Conservation (phyloP, 2,888 invertebrate species). For the Aphelenchoides bicaudatus region DNA sequence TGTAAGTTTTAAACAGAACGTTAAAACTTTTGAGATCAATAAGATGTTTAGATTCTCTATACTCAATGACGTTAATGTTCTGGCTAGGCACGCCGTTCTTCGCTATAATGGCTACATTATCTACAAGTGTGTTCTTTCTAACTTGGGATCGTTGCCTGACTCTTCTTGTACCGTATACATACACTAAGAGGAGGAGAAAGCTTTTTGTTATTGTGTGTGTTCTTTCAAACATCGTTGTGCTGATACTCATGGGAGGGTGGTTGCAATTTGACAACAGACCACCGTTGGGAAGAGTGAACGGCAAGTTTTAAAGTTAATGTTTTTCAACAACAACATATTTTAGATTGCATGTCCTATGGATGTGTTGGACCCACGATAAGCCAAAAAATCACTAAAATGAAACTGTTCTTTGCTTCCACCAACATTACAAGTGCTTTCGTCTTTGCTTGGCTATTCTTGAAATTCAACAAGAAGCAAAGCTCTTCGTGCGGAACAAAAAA, state of each 20-base stretch:
- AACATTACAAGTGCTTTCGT: neutral
- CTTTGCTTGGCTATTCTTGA: neutral
- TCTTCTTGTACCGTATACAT: neutral
- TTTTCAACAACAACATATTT: no score
- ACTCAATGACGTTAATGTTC: neutral
- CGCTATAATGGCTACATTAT: neutral
- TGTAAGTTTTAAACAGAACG: neutral
- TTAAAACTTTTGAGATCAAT: no score
- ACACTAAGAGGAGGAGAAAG: neutral
- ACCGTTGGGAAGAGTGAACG: no score
- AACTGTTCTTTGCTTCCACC: neutral
- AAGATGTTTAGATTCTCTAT: neutral
- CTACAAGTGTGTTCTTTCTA: neutral
- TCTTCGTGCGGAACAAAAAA: no score
- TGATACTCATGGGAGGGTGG: neutral
- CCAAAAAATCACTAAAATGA: constrained; percentile 7
- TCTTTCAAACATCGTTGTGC: neutral
- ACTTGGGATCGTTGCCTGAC: neutral
- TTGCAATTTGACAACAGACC: neutral
- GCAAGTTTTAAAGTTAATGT: no score
- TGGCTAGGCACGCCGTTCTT: neutral
- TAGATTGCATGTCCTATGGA: neutral
- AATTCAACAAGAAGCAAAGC: neutral
- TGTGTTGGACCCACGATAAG: neutral
- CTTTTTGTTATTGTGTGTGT: neutral